A percentile compares a stretch with the other conserved stretches of the same genome.
Conservation (phyloP, 2,797 vertebrate species). For the Myripristis jacobus region DNA sequence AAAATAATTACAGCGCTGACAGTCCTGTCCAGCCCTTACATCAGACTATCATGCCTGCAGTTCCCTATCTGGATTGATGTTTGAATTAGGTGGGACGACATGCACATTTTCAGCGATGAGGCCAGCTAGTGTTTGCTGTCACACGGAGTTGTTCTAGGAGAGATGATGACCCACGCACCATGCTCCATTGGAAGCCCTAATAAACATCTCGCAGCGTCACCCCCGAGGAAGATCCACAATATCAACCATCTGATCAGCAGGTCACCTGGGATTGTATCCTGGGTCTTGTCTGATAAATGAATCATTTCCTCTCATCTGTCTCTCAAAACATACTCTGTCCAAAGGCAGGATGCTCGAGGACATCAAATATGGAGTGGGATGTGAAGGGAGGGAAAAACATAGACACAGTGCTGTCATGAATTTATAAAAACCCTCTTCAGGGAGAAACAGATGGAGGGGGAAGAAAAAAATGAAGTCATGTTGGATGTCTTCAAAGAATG, state of each 20-base stretch:
- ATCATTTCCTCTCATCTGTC: slow-evolving; percentile 75
- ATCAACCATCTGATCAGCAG: slow-evolving; percentile 71
- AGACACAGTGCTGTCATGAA: slow-evolving; percentile 56
- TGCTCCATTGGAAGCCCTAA: slow-evolving; percentile 62
- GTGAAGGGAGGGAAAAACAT: slow-evolving; percentile 44
- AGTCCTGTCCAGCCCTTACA: slow-evolving; percentile 50
- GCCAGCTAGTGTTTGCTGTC: slow-evolving; percentile 63
- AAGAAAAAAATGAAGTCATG: slow-evolving; percentile 46
- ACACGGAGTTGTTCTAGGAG: slow-evolving; percentile 48
- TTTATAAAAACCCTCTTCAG: slow-evolving; percentile 56
- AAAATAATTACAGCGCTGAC: slow-evolving; percentile 75
- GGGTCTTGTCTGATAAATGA: slow-evolving; percentile 69
- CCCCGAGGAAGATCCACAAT: slow-evolving; percentile 56
- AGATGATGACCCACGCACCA: slow-evolving; percentile 59
- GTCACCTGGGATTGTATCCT: slow-evolving; percentile 65
- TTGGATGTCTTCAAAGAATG: slow-evolving; percentile 34
- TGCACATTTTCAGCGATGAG: slow-evolving; percentile 57
- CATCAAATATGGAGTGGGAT: slow-evolving; percentile 64
- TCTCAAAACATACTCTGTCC: slow-evolving; percentile 64
- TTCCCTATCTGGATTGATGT: slow-evolving; percentile 67
- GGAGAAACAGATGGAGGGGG: slow-evolving; percentile 44
- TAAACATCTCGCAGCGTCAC: slow-evolving; percentile 47
- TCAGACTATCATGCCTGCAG: slow-evolving; percentile 52
- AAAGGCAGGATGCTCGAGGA: slow-evolving; percentile 61
- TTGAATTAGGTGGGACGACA: slow-evolving; percentile 64